phyloP scores from a whole-genome alignment of 37 sponge, comb jelly and placozoan species.

The Halichondria panicea region DNA sequence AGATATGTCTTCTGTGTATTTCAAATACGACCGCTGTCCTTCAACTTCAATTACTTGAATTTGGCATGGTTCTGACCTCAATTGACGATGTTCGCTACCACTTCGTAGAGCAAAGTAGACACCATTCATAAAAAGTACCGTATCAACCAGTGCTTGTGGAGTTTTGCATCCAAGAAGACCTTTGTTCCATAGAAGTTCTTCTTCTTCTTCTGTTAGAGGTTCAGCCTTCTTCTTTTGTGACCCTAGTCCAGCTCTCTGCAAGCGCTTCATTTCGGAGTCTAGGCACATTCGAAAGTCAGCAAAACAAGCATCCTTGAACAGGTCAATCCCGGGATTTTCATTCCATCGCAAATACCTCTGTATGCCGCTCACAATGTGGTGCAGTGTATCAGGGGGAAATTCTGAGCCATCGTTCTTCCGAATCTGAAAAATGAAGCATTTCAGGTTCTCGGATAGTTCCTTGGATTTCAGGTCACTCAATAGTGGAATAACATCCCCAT shows the following conservation, averaged over 20 bases:
- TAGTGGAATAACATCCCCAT: not conserved
- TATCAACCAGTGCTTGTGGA: conserved; percentile 33
- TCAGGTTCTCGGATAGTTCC: not conserved
- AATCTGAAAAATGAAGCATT: not conserved
- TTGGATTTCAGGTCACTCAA: not conserved
- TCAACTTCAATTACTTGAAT: conserved; percentile 23
- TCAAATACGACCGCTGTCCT: conserved; percentile 22
- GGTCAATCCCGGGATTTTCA: not conserved
- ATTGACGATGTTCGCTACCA: conserved; percentile 40
- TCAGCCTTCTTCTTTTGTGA: conserved; percentile 20
- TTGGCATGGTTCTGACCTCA: conserved; percentile 24
- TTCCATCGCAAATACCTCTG: not conserved
- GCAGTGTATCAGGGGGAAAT: conserved; percentile 10
- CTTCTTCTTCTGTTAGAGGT: conserved; percentile 15
- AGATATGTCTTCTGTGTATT: conserved; percentile 30
- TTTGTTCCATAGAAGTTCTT: conserved; percentile 35
- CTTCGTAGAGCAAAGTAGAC: conserved; percentile 47
- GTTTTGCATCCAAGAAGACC: conserved; percentile 14
- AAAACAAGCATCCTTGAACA: conserved; percentile 33
- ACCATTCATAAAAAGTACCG: conserved; percentile 32
- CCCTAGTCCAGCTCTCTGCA: conserved; percentile 18
- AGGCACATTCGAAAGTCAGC: conserved; percentile 11
- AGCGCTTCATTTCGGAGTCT: conserved; percentile 52
- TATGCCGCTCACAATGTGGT: not conserved
- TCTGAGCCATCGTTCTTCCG: conserved; percentile 2